Evolutionary conservation across 2,797 vertebrate genomes (phyloP), one percentile per base, ranked within the genome.

Genomic region (Knipowitschia caucasica): DNA sequence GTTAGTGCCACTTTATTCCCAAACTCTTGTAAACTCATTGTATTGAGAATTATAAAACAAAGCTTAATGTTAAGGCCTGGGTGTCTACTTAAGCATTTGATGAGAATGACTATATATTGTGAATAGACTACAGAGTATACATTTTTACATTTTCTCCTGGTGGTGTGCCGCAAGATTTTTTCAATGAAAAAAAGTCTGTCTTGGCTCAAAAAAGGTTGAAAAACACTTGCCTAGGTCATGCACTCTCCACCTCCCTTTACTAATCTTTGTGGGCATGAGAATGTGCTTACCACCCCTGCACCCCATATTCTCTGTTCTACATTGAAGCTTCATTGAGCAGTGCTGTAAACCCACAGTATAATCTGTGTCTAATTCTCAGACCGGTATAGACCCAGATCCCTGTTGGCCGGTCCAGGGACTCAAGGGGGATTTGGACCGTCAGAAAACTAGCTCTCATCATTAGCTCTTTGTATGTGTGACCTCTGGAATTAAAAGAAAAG

Each of bases 381-480:
- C 50, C 54, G 65, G 68, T 65, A 58, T 77, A 68, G 59, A 49
- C 64, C 51, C 52, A 52, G 65, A 59, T 77, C 78, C 75, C 79
- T 50, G 35, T 55, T 69, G 75, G 68, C 65, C 56, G 53, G 46
- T 59, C 27, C 21, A 5, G 36, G 45, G 60, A 71, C 59, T 67
- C 54, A 43, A 53, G 75, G 72, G 66, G 66, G 50, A 63, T 71
- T 56, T 47, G 80, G 71, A 82, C 78, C 73, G 79, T 71, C 49
- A 67, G 82, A 73, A 84, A 78, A 82, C 81, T 75, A 87, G 80
- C 73, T 26, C 29, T 73, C 72, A 85, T 80, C 82, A 86, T 88
- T 84, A 85, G 61, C 56, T 68, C 66, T 71, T 73, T 70, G 64
- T 71, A 57, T 67, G 59, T 64, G 71, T 80, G 77, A 72, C 68